Evolutionary conservation across 2,797 vertebrate genomes (phyloP).

Genomic region (Coracias cyanogaster): DNA sequence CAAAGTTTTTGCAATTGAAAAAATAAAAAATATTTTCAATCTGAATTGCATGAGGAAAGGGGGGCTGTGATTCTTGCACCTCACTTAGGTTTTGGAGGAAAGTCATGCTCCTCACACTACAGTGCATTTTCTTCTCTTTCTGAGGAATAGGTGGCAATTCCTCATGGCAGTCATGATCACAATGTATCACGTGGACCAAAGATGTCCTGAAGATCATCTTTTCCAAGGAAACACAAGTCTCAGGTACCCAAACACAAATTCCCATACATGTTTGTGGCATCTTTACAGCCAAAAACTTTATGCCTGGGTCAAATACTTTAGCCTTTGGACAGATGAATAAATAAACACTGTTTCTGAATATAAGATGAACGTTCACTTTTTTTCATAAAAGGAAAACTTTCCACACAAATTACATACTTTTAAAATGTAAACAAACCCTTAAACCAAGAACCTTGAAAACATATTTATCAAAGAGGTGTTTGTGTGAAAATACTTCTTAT

Average conservation of each 20-base stretch:
- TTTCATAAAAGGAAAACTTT: neutral
- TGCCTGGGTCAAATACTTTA: neutral
- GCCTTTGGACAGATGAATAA: neutral
- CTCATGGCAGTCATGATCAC: neutral
- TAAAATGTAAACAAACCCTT: neutral
- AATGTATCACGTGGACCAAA: neutral
- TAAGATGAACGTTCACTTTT: neutral
- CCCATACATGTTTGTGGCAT: neutral
- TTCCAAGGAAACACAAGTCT: neutral
- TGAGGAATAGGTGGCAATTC: neutral
- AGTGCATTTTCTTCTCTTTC: neutral
- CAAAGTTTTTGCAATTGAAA: neutral
- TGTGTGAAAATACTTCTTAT: neutral
- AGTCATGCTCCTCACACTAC: fast-evolving
- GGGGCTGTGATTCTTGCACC: neutral
- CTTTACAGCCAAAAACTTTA: neutral
- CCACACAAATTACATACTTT: neutral
- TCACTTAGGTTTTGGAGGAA: neutral
- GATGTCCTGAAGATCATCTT: neutral
- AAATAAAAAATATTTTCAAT: neutral
- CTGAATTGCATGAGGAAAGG: neutral
- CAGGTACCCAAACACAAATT: slow-evolving; percentile 2
- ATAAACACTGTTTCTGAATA: neutral
- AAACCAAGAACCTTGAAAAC: neutral
- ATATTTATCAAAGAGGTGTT: neutral